Base-by-base conservation (phyloP, 2,113 vertebrate species). In the Porphyrio hochstetteri region DNA sequence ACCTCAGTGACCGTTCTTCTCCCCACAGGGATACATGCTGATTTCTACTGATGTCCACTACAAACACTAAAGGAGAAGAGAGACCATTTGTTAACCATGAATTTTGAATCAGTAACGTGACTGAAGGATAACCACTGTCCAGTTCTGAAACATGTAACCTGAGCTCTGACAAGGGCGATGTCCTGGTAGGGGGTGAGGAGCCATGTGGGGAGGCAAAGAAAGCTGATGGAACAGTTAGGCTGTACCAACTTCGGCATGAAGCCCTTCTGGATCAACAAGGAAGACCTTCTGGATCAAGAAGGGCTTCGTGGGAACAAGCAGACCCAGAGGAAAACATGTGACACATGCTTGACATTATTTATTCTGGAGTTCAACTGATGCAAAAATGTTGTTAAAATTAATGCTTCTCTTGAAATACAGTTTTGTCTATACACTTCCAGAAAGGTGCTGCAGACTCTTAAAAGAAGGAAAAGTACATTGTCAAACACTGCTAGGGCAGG, bases 21-120 rank as follows among this genome's bases (percentile, higher is more conserved):
- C 75, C 77, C 89, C 38, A 7, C 90, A 98, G 98, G 97, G 88
- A 40, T 97, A 96, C 31, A 50, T 98, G 69, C 63, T 98, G 96
- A 93, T 98, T 96, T 98, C 97, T 1, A 95, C 97, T 3, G 95
- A 98, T 60, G 35, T 97, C 86, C 83, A 72, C 42, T 97, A 97
- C 90, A 96, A 96, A 70, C 60, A 53, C 68, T 78, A 40, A 96
- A 82, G 75, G 76, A 95, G 57, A 93, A 87, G 71, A 95, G 36
- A 87, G 56, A 67, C n/a, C 81, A 52, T 61, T 21, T 69, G 46
- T 65, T 33, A 82, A 59, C 8, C 77, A 71, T 75, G 44, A 95
- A 88, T 69, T 31, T 77, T 55, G 76, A 78, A 92, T 19, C 53
- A 61, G 29, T 61, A 78, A 63, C 31, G 24, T 35, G 74, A 82